Base-by-base conservation (phyloP, 2,113 vertebrate genomes). In the Procavia capensis region DNA sequence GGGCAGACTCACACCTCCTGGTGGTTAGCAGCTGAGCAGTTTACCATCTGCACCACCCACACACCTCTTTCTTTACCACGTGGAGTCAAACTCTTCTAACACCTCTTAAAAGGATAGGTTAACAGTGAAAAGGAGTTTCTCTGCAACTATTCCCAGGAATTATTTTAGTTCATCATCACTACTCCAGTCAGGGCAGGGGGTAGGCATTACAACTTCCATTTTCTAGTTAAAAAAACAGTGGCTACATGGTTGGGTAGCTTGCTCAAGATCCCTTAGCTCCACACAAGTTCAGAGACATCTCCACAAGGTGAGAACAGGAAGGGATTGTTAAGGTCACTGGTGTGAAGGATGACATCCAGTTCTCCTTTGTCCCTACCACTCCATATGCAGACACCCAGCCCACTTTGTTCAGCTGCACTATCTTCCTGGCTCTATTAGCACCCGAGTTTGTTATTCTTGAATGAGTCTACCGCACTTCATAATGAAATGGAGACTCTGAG, bases 81-180 rank as follows among this genome's bases (percentile, higher is more conserved):
- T 70, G 61, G 47, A 83, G 84, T 25, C 34, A 91, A 82, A 76
- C 29, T 50, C n/a, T 54, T 68, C 54, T 34, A 70, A 78, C 31
- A 72, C 43, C 47, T 47, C 75, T 78, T 82, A 70, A 86, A 96
- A 88, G 36, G 88, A 59, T 41, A 50, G 50, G n/a, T 57, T 87
- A 25, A 59, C 39, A 63, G 24, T n/a, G n/a, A 84, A 45, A 43
- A 66, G 10, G 2, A 25, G 1, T 54, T 90, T 75, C 45, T 50
- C 64, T 34, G 25, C 31, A 72, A 10, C 54, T 63, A 41, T 85
- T 74, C 17, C 68, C 54, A 68, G 24, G 29, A 8, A 24, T 88
- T 72, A 31, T 78, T 79, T 47, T 27, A 59, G 57, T 57, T 88
- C 6, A 45, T 54, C 75, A 39, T 91, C 36, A 50, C 59, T n/a